A percentile compares a stretch with the other conserved stretches of the same genome.
phyloP scores from a whole-genome alignment of 2,113 vertebrate species.

The Ovibos moschatus region DNA sequence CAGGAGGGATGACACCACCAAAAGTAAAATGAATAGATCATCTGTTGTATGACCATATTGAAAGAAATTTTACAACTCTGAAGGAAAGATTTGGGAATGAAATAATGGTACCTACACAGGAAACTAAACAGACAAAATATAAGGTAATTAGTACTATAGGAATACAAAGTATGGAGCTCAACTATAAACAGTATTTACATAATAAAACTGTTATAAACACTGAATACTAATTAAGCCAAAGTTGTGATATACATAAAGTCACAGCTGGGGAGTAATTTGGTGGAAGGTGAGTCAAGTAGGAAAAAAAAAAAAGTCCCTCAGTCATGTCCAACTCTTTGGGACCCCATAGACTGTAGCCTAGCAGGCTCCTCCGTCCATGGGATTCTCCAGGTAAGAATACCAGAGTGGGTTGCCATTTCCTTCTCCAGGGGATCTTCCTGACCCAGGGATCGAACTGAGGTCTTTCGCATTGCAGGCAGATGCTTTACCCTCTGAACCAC shows the following conservation, averaged over 20 bases:
- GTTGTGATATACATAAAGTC: background rate
- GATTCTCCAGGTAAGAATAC: background rate
- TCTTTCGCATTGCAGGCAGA: background rate
- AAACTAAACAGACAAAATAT: background rate
- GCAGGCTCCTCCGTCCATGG: background rate
- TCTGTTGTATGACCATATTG: background rate
- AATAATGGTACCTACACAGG: background rate
- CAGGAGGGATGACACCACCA: background rate
- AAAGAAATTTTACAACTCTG: background rate
- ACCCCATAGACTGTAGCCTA: background rate
- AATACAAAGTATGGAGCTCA: background rate
- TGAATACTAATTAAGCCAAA: background rate
- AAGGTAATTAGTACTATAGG: background rate
- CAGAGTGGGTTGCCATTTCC: background rate
- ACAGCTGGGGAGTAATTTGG: background rate
- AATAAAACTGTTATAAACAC: background rate
- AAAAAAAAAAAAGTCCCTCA: background rate
- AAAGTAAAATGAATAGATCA: background rate
- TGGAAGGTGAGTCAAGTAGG: background rate
- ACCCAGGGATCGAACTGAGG: background rate
- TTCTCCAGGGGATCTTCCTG: background rate
- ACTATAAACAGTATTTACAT: background rate
- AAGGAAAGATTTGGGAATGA: background rate
- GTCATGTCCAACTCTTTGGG: background rate
- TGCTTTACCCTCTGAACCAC: background rate